Conservation (phyloP, 1,140 invertebrate genomes). For the Tribolium castaneum region DNA sequence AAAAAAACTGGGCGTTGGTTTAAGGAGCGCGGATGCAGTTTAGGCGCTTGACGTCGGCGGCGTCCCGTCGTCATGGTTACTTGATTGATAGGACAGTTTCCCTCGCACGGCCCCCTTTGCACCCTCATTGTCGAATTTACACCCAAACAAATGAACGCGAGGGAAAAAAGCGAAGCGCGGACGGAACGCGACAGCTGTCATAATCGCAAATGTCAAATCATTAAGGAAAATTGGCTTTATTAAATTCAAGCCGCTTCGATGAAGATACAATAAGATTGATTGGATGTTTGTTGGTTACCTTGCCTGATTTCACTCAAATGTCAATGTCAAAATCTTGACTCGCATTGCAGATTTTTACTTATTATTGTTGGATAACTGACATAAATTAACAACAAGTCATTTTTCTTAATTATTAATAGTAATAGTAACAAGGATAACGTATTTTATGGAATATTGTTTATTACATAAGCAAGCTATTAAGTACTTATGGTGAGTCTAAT, state of each 20-base stretch:
- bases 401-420: background rate
- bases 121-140: slow-evolving; percentile 60
- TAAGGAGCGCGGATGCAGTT: slow-evolving; percentile 59
- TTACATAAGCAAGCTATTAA: background rate
- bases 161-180: background rate
- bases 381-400: background rate
- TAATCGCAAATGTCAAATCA: background rate
- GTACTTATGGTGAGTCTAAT: background rate
- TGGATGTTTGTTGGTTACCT: background rate
- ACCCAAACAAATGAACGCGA: slow-evolving; percentile 2
- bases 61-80: slow-evolving; percentile 55
- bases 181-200: background rate
- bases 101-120: slow-evolving; percentile 40
- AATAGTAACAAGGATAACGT: slow-evolving; percentile 3
- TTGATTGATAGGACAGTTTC: slow-evolving; percentile 61
- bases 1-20: slow-evolving; percentile 62
- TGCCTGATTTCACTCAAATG: background rate
- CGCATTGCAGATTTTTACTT: background rate
- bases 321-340: background rate
- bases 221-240: background rate
- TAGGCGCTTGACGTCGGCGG: slow-evolving; percentile 57
- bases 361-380: background rate
- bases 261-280: background rate
- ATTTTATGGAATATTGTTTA: background rate
- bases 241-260: background rate